Evolutionary conservation across 2,888 invertebrate genomes (phyloP), one percentile per base, ranked within the genome.

Genomic region (Lycia hirtaria): DNA sequence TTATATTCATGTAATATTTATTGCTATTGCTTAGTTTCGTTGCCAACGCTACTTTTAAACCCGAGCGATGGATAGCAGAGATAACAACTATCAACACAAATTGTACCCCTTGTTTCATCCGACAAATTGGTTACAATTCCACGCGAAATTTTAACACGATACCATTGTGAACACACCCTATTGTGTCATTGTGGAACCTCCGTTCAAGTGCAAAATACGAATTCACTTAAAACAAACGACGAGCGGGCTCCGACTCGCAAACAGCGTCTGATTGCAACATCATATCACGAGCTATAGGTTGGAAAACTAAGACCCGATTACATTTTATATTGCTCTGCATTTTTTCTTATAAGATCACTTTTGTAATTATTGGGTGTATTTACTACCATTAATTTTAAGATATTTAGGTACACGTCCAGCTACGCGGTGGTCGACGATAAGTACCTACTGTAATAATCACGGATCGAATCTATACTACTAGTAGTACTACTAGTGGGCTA

Each of bases 101-200:
- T 88, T 88, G 86, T 86, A 82, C 81, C 85, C 87, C 86, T 80
- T 83, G 83, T 83, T 81, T 80, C 84, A 87, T 87, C 79, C 85
- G 74, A 77, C 76, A 87, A 90, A 90, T 89, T 88, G 88, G 88
- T 80, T 85, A 84, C 86, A 87, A 84, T 89, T 88, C 80, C 78
- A 83, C 76, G 81, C 79, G 76, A 87, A n/a, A 87, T 88, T 89
- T 83, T 81, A 83, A 87, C 84, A 80, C 76, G 73, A 75, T 69
- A 69, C 75, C 76, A 76, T 78, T 80, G 79, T 78, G 80, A 81
- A 80, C 74, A 81, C 70, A 64, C 67, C 75, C 73, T 64, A 68
- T 75, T 75, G 73, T 72, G 69, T 76, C 73, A 71, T 64, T 75
- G 64, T 67, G 54, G 60, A 59, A 60, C 63, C 55, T 53, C 56